Conservation (phyloP, 2,888 invertebrate species). For the Xestia sexstrigata region DNA sequence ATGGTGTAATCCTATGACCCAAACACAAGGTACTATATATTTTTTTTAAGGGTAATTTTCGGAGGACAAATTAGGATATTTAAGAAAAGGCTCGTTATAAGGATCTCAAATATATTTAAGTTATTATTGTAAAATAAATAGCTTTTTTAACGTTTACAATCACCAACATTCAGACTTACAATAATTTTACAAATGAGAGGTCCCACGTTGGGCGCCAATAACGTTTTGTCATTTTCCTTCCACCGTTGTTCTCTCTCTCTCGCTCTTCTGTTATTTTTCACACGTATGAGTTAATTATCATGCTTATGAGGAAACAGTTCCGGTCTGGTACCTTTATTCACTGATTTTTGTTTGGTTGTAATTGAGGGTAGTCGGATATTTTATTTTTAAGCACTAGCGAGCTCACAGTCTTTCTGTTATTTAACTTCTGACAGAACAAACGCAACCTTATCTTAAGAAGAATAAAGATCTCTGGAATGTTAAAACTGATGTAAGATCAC, state of each 20-base stretch:
- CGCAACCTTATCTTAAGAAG: neutral
- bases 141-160: neutral
- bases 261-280: slow-evolving; percentile 25
- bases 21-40: too few species aligned
- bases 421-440: neutral
- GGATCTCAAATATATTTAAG: too few species aligned
- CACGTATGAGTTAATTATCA: slow-evolving; percentile 45
- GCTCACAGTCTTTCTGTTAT: neutral
- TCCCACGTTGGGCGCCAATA: slow-evolving; percentile 55
- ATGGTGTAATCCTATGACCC: too few species aligned
- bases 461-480: neutral
- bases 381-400: neutral
- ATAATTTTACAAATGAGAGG: slow-evolving; percentile 1
- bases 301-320: slow-evolving; percentile 23
- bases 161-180: neutral
- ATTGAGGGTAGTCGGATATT: slow-evolving; percentile 15
- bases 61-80: too few species aligned
- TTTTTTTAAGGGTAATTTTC: too few species aligned
- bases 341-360: slow-evolving; percentile 4
- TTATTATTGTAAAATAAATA: too few species aligned
- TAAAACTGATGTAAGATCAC: neutral
- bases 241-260: slow-evolving; percentile 13
- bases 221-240: slow-evolving; percentile 12
- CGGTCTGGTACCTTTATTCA: neutral
- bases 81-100: too few species aligned